A percentile compares a stretch with the other conserved stretches of the same genome.
Evolutionary conservation across 2,797 vertebrate genomes (phyloP).

Genomic region (Iguana delicatissima): DNA sequence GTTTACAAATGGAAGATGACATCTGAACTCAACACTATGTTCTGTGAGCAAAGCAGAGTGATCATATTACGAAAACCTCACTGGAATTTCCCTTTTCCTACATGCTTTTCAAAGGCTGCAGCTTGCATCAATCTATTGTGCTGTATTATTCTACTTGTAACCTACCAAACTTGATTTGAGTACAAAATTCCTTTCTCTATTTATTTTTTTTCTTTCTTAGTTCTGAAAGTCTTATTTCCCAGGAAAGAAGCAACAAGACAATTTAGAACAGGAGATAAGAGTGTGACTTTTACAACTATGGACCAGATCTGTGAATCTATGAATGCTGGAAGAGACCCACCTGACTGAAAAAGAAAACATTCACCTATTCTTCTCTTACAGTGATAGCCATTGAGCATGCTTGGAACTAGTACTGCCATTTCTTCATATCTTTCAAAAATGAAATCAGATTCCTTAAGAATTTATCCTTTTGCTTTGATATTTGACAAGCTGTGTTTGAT

Average conservation of each 20-base stretch:
- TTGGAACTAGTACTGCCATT: neutral
- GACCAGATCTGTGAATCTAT: neutral
- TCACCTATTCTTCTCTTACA: neutral
- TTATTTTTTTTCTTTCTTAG: neutral
- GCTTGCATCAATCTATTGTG: neutral
- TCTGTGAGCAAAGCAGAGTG: neutral
- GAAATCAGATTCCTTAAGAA: neutral
- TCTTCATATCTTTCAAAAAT: conserved; percentile 19
- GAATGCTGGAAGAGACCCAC: neutral
- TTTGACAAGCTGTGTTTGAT: conserved; percentile 21
- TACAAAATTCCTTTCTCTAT: neutral
- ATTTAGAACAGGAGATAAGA: neutral
- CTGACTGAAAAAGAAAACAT: conserved; percentile 29
- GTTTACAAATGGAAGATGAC: neutral
- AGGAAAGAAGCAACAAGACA: conserved; percentile 15
- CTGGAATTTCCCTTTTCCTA: neutral
- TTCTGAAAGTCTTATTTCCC: neutral
- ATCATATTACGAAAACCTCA: neutral
- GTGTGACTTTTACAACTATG: neutral
- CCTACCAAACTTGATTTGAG: neutral
- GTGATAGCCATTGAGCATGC: neutral
- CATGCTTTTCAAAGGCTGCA: neutral
- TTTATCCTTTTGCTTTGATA: neutral
- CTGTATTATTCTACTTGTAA: neutral
- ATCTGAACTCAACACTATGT: neutral